Conservation (phyloP, 2,888 invertebrate genomes). For the Camptogramma bilineatum region DNA sequence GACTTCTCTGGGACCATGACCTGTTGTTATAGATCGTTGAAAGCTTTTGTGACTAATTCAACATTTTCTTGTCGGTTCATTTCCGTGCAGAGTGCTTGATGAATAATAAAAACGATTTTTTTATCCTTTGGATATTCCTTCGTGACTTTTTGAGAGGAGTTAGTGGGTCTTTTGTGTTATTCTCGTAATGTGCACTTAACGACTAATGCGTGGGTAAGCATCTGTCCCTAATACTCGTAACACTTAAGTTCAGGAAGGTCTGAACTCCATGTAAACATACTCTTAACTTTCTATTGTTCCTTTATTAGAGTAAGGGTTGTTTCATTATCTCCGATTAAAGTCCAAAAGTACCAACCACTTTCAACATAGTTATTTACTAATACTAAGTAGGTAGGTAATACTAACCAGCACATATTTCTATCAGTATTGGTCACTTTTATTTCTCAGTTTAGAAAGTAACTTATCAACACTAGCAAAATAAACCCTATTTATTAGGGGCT, state of each 20-base stretch:
- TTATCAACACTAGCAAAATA: no score
- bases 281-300: not conserved
- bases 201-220: constrained; percentile 14
- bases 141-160: constrained; percentile 6
- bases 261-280: constrained; percentile 7
- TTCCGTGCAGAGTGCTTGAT: constrained; percentile 51
- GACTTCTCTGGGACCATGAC: constrained; percentile 34
- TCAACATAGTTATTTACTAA: no score
- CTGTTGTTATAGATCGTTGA: constrained; percentile 49
- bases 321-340: no score
- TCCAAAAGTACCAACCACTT: no score
- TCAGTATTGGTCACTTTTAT: no score
- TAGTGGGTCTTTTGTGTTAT: constrained; percentile 3
- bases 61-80: constrained; percentile 53
- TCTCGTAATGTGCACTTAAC: constrained; percentile 11
- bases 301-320: no score
- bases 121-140: constrained; percentile 14
- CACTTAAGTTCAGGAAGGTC: constrained; percentile 12
- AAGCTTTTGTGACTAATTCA: constrained; percentile 59
- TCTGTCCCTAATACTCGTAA: constrained; percentile 14
- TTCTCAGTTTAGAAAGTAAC: no score
- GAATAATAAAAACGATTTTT: constrained; percentile 55
- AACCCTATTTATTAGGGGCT: no score
- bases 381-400: no score
- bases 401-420: no score